Conservation (phyloP, 2,113 vertebrate genomes). For the Rostratula benghalensis region DNA sequence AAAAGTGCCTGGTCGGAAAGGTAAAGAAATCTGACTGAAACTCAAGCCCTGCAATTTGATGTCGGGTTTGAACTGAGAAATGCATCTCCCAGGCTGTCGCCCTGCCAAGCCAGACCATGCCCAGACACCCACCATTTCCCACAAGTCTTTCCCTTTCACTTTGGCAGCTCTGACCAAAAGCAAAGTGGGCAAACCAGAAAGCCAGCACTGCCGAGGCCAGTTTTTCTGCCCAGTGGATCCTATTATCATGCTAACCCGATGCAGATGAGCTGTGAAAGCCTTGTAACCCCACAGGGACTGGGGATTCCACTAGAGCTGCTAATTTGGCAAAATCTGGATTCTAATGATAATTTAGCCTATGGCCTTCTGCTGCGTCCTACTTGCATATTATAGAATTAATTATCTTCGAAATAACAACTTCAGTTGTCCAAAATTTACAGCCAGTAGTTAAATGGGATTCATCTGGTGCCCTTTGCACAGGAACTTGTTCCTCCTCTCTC, state of each 20-base stretch:
- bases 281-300: accelerated
- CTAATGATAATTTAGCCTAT: background rate
- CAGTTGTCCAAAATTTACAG: background rate
- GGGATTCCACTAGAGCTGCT: background rate
- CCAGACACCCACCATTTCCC: background rate
- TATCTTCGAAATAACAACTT: background rate
- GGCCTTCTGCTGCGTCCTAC: background rate
- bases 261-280: background rate
- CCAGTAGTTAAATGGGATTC: background rate
- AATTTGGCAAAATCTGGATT: background rate
- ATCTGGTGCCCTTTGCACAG: accelerated
- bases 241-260: accelerated
- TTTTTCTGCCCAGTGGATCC: background rate
- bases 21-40: background rate
- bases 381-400: background rate
- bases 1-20: background rate
- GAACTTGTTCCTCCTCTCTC: background rate
- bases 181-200: background rate
- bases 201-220: accelerated
- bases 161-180: background rate
- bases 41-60: background rate
- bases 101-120: background rate
- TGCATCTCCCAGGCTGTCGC: background rate
- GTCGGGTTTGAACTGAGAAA: background rate
- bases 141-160: accelerated